Percentiles rank a stretch among this genome's conserved stretches.
phyloP scores from a whole-genome alignment of 53 echinoderm and acorn worm species.

The Astropecten irregularis region DNA sequence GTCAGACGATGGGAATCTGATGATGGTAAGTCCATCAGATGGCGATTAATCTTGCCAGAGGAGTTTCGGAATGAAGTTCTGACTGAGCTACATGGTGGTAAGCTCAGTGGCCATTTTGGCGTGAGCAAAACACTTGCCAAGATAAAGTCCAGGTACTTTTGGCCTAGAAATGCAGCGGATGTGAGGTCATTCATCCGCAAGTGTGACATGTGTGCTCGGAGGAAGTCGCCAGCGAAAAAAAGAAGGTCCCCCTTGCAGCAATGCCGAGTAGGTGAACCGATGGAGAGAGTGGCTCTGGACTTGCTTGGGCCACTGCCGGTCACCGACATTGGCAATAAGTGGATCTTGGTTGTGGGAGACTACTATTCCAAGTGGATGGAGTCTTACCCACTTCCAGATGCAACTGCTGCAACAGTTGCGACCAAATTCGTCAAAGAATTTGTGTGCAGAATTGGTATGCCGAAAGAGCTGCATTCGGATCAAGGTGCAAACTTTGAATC shows the following conservation, averaged over 20 bases:
- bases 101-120: slow-evolving; percentile 35
- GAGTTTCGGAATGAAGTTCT: not conserved
- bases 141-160: not conserved
- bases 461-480: slow-evolving; percentile 1
- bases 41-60: slow-evolving; percentile 29
- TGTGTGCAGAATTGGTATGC: not conserved
- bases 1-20: slow-evolving; percentile 14
- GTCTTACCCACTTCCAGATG: not conserved
- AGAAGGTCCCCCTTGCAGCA: slow-evolving; percentile 23
- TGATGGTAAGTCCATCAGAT: not conserved
- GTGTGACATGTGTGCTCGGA: slow-evolving; percentile 46
- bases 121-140: slow-evolving; percentile 28
- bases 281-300: slow-evolving; percentile 62
- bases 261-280: not conserved
- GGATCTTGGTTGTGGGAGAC: too few relatives aligned
- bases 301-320: slow-evolving; percentile 45
- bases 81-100: slow-evolving; percentile 45
- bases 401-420: not conserved
- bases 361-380: too few relatives aligned
- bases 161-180: not conserved
- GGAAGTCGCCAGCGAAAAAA: slow-evolving; percentile 41
- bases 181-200: slow-evolving; percentile 1
- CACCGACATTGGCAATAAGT: not conserved
- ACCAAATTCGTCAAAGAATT: not conserved
- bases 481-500: slow-evolving; percentile 22